These are phyloP conservation scores for Eurosta solidaginis DNA, from an alignment of 1,140 invertebrate species.

Conservation along the genomic window DNA sequence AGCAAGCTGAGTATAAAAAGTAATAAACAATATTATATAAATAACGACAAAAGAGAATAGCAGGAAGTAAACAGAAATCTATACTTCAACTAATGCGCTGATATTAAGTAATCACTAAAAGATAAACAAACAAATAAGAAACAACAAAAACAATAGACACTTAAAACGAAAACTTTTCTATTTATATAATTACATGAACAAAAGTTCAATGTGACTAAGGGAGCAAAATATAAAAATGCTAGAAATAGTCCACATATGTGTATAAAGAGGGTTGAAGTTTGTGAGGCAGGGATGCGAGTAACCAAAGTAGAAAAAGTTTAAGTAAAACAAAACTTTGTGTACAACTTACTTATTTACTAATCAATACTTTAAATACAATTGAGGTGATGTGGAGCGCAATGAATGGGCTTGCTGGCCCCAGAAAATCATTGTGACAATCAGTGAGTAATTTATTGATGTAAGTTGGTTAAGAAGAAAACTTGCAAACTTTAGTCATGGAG, in stretches of 20 bases:
- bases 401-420: no score
- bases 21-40: background rate
- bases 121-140: background rate
- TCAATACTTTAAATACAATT: background rate
- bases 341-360: constrained; percentile 19
- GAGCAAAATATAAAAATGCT: background rate
- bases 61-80: background rate
- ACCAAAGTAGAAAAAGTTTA: constrained; percentile 13
- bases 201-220: background rate
- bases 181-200: constrained; percentile 28
- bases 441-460: constrained; percentile 7
- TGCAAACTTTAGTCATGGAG: background rate
- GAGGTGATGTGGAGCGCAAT: no score
- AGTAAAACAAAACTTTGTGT: constrained; percentile 7
- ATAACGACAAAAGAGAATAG: background rate
- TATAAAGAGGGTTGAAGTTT: background rate
- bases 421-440: background rate
- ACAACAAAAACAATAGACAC: background rate
- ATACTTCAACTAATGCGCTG: background rate
- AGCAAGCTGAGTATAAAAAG: background rate
- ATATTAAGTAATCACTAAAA: constrained; percentile 21
- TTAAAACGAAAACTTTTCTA: constrained; percentile 26
- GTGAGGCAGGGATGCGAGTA: background rate
- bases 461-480: background rate
- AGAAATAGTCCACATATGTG: background rate